Base-by-base conservation (phyloP, 2,888 invertebrate species). In the Euclidia mi region DNA sequence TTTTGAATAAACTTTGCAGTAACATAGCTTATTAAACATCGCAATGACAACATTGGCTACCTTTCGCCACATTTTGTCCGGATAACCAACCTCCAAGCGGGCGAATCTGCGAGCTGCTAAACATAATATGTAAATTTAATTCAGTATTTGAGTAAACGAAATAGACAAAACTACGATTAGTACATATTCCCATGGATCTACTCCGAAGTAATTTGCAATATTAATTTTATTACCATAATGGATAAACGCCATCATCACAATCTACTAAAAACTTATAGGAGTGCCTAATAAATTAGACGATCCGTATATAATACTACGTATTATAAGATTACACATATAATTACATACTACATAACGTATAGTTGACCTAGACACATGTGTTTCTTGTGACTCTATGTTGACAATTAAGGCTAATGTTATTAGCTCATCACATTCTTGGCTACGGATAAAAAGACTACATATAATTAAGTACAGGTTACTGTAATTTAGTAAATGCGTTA, bases 371-470 rank as follows among this genome's bases (percentile, higher is more conserved):
- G 20, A 25, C 40, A 40, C 20, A 20, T 6, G 20, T 4, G 20
- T 29, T 46, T 46, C 25, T 37, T 37, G 15, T 17, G 15, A 29
- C n/a, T 28, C n/a, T 9, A 25, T 34, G 10, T 6, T 17, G 31
- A 17, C 43, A 43, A 43, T 43, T 43, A 43, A 43, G 43, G 43
- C 31, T 31, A 43, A 43, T 43, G 29, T 43, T 28, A 41, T 41
- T 41, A 43, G 17, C 15, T 43, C 43, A 43, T 15, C 20, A 43
- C 6, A 43, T 3, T 41, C n/a, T 9, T 6, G 9, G 0, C 2
- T 34, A 14, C 7, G 6, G 0, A 6, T 14, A 6, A 34, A 34
- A 34, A 34, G 7, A 34, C 7, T 1, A 14, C 3, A 34, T 1
- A 6, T 34, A 1, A 34, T 34, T 34, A 7, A 34, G 4, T 34